Evolutionary conservation across 2,113 vertebrate species (phyloP).

Genomic region (Clarias batrachus): DNA sequence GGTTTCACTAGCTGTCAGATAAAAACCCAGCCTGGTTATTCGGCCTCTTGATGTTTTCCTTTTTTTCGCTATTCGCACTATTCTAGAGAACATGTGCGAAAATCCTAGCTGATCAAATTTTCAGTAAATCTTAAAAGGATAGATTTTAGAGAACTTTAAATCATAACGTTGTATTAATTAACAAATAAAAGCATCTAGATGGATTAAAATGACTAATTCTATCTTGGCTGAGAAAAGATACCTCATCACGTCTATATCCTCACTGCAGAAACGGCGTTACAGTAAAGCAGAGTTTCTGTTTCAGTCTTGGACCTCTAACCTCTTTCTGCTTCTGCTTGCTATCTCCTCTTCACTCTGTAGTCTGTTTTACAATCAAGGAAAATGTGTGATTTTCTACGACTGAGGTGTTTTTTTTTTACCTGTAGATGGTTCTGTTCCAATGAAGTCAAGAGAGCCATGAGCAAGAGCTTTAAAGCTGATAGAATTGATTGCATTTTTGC

Average conservation of each 20-base stretch:
- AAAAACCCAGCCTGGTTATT: background rate
- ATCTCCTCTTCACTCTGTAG: background rate
- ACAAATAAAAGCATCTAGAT: background rate
- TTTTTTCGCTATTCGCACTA: background rate
- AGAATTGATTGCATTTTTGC: background rate
- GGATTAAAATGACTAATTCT: background rate
- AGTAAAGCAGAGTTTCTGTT: background rate
- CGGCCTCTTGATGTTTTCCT: background rate
- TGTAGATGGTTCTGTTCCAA: background rate
- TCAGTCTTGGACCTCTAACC: background rate
- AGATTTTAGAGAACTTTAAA: background rate
- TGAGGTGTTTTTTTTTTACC: background rate
- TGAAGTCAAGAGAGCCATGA: background rate
- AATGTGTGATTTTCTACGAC: background rate
- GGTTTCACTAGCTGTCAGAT: background rate
- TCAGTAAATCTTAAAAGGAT: background rate
- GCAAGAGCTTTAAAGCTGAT: conserved; percentile 12
- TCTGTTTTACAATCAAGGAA: conserved; percentile 6
- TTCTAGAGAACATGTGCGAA: background rate
- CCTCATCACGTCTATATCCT: background rate
- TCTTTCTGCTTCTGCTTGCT: background rate
- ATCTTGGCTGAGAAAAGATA: background rate
- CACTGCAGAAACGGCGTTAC: background rate
- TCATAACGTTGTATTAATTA: background rate
- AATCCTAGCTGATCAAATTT: background rate